These are phyloP conservation scores for Urocolius indicus DNA, from an alignment of 2,113 vertebrate species.

Conservation along the genomic window DNA sequence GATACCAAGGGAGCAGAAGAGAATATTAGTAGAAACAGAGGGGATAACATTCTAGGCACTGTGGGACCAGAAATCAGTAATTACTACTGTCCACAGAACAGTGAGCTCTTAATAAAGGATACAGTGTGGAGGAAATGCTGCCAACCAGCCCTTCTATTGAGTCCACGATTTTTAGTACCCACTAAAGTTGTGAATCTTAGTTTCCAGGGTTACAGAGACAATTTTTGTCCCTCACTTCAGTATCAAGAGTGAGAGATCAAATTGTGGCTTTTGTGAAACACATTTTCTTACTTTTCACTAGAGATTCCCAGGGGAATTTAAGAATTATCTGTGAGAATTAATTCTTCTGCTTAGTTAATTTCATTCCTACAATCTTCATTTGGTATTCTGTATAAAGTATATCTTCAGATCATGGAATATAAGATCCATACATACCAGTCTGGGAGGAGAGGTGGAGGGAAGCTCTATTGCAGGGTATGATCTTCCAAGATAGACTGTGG, in stretches of 20 bases:
- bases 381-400: not conserved
- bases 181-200: not conserved
- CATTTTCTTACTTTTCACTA: not conserved
- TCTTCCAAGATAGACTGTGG: not conserved
- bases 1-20: not conserved
- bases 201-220: not conserved
- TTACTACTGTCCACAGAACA: conserved; percentile 9
- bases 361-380: not conserved
- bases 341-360: not conserved
- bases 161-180: not conserved
- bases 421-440: not conserved
- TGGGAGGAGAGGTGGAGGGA: not conserved
- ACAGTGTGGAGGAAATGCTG: not conserved
- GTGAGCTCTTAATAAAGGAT: not conserved
- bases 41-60: not conserved
- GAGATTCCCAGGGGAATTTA: not conserved
- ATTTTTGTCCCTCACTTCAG: not conserved
- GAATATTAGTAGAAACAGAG: not conserved
- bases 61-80: not conserved
- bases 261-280: not conserved
- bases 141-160: not conserved
- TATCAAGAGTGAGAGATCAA: not conserved
- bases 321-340: not conserved
- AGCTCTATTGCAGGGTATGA: not conserved
- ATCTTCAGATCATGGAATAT: not conserved